phyloP scores from a whole-genome alignment of 1,140 invertebrate species.

The Neotoxoptera formosana region DNA sequence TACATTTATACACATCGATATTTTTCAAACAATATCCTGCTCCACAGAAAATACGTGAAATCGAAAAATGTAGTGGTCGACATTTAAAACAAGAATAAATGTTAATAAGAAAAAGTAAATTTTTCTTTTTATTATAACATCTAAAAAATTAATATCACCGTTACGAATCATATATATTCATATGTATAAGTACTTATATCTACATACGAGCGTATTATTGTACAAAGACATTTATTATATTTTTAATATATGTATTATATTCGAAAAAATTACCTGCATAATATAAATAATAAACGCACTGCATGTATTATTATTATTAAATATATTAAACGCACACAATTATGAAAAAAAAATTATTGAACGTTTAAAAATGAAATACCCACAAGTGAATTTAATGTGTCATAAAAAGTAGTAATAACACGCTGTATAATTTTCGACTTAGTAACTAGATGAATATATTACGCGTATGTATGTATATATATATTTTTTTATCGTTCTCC shows the following conservation, averaged over 20 bases:
- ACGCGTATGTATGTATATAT: background rate
- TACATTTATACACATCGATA: too few species aligned
- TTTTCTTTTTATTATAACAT: background rate
- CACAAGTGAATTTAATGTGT: background rate
- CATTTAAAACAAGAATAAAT: too few species aligned
- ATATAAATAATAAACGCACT: background rate
- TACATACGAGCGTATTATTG: background rate
- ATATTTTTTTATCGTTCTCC: background rate
- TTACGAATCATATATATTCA: background rate
- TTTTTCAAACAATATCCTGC: too few species aligned
- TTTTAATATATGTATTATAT: too few species aligned
- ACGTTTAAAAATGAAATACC: background rate
- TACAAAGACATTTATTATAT: too few species aligned
- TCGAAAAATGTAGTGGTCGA: too few species aligned
- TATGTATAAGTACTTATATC: background rate
- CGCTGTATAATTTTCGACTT: background rate
- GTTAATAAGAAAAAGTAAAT: background rate
- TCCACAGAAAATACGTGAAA: too few species aligned
- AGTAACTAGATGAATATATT: background rate
- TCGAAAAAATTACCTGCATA: background rate
- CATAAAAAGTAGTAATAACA: slow-evolving; percentile 1
- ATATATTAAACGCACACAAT: background rate
- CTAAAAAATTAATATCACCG: background rate
- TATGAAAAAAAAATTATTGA: slow-evolving; percentile 7
- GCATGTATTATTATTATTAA: background rate